Percentiles rank a stretch among this genome's conserved stretches.
These are phyloP conservation scores for Gadopsis bispinosus DNA, from an alignment of 2,797 vertebrate species.

Conservation along the genomic window DNA sequence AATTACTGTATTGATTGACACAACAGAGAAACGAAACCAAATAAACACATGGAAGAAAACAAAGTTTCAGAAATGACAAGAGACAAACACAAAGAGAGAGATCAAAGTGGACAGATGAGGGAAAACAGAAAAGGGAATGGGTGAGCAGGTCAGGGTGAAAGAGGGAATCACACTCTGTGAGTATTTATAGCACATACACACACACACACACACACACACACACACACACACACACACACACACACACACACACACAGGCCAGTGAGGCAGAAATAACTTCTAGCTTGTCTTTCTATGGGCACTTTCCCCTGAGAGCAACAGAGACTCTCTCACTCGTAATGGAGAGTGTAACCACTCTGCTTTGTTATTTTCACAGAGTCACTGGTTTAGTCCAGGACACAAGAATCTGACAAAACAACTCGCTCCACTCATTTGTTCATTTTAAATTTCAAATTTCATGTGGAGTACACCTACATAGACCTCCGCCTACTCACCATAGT, in stretches of 20 bases:
- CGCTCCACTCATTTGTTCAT: not conserved
- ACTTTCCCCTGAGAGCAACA: slow-evolving; percentile 60
- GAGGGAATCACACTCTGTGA: slow-evolving; percentile 64
- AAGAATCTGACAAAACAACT: slow-evolving; percentile 9
- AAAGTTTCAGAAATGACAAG: not conserved
- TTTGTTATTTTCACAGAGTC: slow-evolving; percentile 31
- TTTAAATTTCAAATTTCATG: slow-evolving; percentile 19
- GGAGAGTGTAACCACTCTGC: slow-evolving; percentile 52
- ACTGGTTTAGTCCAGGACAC: slow-evolving; percentile 46
- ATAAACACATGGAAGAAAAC: not conserved
- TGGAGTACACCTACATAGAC: not conserved
- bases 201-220: slow-evolving; percentile 43
- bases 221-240: slow-evolving; percentile 43
- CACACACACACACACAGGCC: slow-evolving; percentile 47
- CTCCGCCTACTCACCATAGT: not conserved
- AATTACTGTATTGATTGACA: not conserved
- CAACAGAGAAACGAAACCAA: slow-evolving; percentile 5
- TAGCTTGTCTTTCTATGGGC: slow-evolving; percentile 69
- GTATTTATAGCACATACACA: slow-evolving; percentile 76
- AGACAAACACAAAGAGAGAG: slow-evolving; percentile 13
- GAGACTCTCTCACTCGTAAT: slow-evolving; percentile 59
- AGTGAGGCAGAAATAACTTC: slow-evolving; percentile 76
- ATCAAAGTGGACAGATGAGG: slow-evolving; percentile 33
- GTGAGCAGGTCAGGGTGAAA: slow-evolving; percentile 56
- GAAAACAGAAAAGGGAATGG: slow-evolving; percentile 38